Evolutionary conservation across 2,113 vertebrate genomes (phyloP).

Genomic region (Platysternon megacephalum): DNA sequence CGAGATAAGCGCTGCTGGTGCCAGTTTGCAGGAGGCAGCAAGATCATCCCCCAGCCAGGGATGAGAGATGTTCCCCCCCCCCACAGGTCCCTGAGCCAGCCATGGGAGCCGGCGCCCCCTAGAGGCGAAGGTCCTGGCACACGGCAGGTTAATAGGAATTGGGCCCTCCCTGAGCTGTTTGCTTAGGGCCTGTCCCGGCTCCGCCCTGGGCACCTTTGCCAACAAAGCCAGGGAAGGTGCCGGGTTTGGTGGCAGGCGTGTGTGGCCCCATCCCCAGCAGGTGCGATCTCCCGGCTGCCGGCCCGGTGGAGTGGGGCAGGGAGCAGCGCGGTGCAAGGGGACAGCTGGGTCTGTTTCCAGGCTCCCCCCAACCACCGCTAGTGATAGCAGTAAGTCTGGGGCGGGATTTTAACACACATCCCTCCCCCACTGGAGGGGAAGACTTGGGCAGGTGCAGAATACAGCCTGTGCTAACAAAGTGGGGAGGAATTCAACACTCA

Average conservation of each 20-base stretch:
- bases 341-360: not conserved
- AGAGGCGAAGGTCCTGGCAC: not conserved
- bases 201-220: not conserved
- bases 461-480: no score
- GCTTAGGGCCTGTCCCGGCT: not conserved
- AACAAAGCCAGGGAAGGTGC: no score
- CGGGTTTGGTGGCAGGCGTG: not conserved
- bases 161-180: not conserved
- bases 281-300: not conserved
- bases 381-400: not conserved
- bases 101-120: not conserved
- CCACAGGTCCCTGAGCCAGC: no score
- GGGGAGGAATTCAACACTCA: not conserved
- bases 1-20: not conserved
- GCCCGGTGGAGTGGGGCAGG: not conserved
- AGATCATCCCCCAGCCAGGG: no score
- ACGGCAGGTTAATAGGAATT: not conserved
- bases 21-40: not conserved
- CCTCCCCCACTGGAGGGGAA: not conserved
- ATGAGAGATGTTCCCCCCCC: no score
- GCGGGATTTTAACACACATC: not conserved
- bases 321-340: not conserved
- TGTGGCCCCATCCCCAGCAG: not conserved
- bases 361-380: not conserved
- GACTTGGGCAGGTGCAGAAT: not conserved